Percentiles rank a stretch among this genome's conserved stretches.
Conservation (phyloP, 2,797 vertebrate species). For the Dicrostonyx torquatus region DNA sequence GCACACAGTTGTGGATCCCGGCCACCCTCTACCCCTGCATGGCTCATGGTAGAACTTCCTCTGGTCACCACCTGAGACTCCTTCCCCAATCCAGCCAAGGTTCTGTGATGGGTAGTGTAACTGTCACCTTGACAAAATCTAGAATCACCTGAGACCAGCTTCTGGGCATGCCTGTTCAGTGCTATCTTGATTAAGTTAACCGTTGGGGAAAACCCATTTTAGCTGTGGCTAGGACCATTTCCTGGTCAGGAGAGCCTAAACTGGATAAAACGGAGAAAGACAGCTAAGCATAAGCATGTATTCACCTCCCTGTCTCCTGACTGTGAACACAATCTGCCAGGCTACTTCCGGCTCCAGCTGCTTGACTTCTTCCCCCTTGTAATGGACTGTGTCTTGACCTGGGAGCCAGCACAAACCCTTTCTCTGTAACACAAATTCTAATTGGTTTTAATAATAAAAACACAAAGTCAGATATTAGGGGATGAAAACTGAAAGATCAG, state of each 20-base stretch:
- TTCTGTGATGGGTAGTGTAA: background rate
- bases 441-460: too few species aligned
- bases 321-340: background rate
- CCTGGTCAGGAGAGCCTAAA: background rate
- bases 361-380: background rate
- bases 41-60: background rate
- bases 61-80: background rate
- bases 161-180: background rate
- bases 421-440: background rate
- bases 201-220: background rate
- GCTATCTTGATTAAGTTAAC: background rate
- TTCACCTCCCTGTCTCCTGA: background rate
- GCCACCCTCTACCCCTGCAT: background rate
- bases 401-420: background rate
- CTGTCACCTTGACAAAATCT: background rate
- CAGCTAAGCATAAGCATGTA: background rate
- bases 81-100: background rate
- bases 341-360: background rate
- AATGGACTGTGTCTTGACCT: background rate
- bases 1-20: accelerated
- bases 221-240: background rate
- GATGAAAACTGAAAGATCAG: too few species aligned
- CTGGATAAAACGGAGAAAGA: background rate
- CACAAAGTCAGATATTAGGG: too few species aligned
- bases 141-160: background rate